A percentile compares a stretch with the other conserved stretches of the same genome.
Evolutionary conservation across 2,888 invertebrate species (phyloP).

Genomic region (Perithous albicinctus): DNA sequence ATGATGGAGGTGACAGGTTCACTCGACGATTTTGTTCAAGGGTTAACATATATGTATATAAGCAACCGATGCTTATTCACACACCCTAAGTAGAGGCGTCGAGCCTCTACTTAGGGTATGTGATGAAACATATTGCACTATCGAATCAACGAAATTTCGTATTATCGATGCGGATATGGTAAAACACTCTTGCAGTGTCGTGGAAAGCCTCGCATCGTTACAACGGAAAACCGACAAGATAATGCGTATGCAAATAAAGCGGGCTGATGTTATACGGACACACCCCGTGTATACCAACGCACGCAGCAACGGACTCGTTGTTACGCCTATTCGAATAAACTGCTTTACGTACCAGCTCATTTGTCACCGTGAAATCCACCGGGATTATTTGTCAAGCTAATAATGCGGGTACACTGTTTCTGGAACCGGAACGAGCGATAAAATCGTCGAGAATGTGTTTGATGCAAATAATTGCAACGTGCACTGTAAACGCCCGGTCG

Average conservation of each 20-base stretch:
- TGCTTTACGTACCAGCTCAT: constrained; percentile 80
- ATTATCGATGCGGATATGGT: constrained; percentile 40
- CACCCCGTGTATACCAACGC: constrained; percentile 5
- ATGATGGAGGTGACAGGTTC: background rate
- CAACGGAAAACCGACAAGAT: constrained; percentile 44
- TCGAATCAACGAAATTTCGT: constrained; percentile 26
- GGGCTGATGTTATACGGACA: background rate
- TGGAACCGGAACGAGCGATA: constrained; percentile 74
- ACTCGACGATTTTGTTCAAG: background rate
- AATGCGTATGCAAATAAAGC: constrained; percentile 67
- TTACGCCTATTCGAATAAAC: constrained; percentile 80
- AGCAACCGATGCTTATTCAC: too few species aligned
- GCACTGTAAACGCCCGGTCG: constrained; percentile 68
- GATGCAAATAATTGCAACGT: constrained; percentile 73
- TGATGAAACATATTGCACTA: background rate
- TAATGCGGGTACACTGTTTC: constrained; percentile 79
- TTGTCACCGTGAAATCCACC: constrained; percentile 81
- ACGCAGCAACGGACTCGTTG: constrained; percentile 27
- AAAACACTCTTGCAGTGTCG: background rate
- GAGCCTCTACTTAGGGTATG: background rate
- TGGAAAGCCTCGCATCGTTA: constrained; percentile 34
- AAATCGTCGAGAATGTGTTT: constrained; percentile 78
- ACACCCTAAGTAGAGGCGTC: too few species aligned
- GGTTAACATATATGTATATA: background rate
- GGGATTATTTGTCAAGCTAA: constrained; percentile 83